Evolutionary conservation across 2,888 invertebrate genomes (phyloP), one percentile per base, ranked within the genome.

Genomic region (Pemphredon lugubris): DNA sequence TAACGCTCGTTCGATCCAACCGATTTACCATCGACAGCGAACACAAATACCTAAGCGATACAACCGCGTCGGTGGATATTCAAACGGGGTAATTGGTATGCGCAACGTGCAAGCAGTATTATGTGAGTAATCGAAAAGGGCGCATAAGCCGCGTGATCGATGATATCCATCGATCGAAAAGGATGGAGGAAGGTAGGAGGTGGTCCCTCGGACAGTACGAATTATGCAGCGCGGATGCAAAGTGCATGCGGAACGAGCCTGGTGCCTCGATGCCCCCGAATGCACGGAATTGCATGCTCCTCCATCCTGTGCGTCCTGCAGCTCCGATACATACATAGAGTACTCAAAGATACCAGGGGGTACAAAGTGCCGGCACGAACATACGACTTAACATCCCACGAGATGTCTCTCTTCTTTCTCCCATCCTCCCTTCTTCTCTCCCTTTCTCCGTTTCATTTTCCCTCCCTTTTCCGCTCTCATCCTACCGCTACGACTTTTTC

Each of bases 161-260:
- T 75, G 81, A 58, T 53, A 65, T 66, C 39, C 55, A 80, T 79
- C 78, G 78, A 79, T 79, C 81, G 67, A 42, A 44, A 18, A 37
- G 47, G 18, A 18, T 21, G 51, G 53, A n/a, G n/a, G n/a, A 59
- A 60, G 21, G 65, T 26, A 59, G 55, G 67, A 57, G 47, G 39
- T 37, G 53, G 26, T 23, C 42, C 66, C 78, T 74, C 79, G 79
- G 71, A 75, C 75, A 65, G 42, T 59, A 57, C 73, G 76, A 87
- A 87, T 87, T 87, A 86, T 87, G 85, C 85, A 83, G 78, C 77
- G 67, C 73, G 79, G 78, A 81, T 82, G 83, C 83, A 84, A 83
- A 86, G 81, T 83, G 86, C 84, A 86, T 83, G 79, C 83, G 77
- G 77, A 87, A 86, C 84, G 82, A 85, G 82, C 70, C 77, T 83